Evolutionary conservation across 2,888 invertebrate species (phyloP).

Genomic region (Venusia cambrica): DNA sequence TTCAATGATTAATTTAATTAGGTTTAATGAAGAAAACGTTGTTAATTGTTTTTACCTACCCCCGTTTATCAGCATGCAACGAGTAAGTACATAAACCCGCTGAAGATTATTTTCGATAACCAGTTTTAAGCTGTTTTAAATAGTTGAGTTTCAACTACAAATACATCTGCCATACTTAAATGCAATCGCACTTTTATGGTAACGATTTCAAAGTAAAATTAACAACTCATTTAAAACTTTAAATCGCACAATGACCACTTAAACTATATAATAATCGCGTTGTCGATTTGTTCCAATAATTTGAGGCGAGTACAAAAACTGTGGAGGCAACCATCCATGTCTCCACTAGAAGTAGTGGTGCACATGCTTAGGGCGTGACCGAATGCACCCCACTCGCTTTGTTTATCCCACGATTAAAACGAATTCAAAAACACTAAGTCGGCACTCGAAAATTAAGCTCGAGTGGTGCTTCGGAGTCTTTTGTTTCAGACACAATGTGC

Average conservation of each 20-base stretch:
- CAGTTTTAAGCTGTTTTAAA: slow-evolving; percentile 1
- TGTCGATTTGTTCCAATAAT: slow-evolving; percentile 33
- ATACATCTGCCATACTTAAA: slow-evolving; percentile 15
- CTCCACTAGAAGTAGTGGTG: slow-evolving; percentile 29
- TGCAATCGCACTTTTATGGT: slow-evolving; percentile 8
- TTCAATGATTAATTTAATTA: slow-evolving; percentile 5
- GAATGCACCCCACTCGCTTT: slow-evolving; percentile 58
- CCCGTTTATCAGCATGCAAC: slow-evolving; percentile 15
- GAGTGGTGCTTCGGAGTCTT: slow-evolving; percentile 64
- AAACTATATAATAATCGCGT: slow-evolving; percentile 34
- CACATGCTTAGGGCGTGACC: slow-evolving; percentile 70
- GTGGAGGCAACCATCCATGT: slow-evolving; percentile 31
- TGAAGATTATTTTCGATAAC: slow-evolving; percentile 4
- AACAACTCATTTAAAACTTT: slow-evolving; percentile 31
- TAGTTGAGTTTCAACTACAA: slow-evolving; percentile 4
- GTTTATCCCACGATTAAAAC: slow-evolving; percentile 80
- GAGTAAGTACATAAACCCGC: slow-evolving; percentile 1
- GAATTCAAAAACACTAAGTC: slow-evolving; percentile 77
- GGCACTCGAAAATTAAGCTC: slow-evolving; percentile 76
- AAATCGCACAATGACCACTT: slow-evolving; percentile 33
- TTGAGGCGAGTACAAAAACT: slow-evolving; percentile 31
- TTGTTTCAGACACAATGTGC: slow-evolving; percentile 76
- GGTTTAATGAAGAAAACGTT: slow-evolving; percentile 1
- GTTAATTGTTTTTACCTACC: slow-evolving; percentile 3
- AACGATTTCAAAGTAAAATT: slow-evolving; percentile 25